phyloP scores from a whole-genome alignment of 2,113 vertebrate genomes.

The Hoplias malabaricus region DNA sequence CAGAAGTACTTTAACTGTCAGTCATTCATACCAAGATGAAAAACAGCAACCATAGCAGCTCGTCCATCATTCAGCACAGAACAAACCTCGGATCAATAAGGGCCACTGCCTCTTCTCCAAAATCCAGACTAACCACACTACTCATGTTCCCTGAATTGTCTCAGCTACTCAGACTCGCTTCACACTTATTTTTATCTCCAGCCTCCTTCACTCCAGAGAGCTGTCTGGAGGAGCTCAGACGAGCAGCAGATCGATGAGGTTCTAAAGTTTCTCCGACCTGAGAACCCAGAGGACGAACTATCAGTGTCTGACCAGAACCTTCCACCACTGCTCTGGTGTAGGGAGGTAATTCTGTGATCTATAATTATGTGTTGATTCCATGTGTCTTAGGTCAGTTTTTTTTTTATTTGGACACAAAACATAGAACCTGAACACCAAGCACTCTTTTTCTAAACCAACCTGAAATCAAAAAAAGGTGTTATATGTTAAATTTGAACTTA shows the following conservation, averaged over 20 bases:
- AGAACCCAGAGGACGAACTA: slow-evolving; percentile 38
- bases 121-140: not conserved
- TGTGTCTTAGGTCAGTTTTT: too few relatives aligned
- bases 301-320: not conserved
- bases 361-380: too few relatives aligned
- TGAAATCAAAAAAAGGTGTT: too few relatives aligned
- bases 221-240: slow-evolving; percentile 41
- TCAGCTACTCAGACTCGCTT: slow-evolving; percentile 9
- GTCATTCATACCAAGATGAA: too few relatives aligned
- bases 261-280: slow-evolving; percentile 58
- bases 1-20: too few relatives aligned
- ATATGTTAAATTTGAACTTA: too few relatives aligned
- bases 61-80: too few relatives aligned
- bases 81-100: too few relatives aligned
- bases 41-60: too few relatives aligned
- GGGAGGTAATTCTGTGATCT: not conserved
- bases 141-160: not conserved
- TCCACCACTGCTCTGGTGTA: not conserved
- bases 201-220: slow-evolving; percentile 2
- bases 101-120: not conserved
- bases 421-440: too few relatives aligned
- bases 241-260: slow-evolving; percentile 50
- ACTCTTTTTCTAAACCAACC: too few relatives aligned
- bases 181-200: slow-evolving; percentile 27
- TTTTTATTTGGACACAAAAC: too few relatives aligned